Base-by-base conservation (phyloP, 2,888 invertebrate species). In the Lasioglossum pauxillum region DNA sequence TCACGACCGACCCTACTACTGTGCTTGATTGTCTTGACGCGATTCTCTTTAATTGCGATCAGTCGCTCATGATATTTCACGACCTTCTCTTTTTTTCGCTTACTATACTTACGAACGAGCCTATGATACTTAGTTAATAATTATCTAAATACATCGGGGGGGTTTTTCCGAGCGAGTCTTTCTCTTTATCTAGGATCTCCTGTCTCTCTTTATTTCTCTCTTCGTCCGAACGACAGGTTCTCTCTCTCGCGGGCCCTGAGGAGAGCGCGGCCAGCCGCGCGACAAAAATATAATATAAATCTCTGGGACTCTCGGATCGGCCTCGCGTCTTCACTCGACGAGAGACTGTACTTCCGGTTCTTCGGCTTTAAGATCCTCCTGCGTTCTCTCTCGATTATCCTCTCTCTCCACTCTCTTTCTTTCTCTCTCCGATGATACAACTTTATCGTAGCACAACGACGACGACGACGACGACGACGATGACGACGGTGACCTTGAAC, bases 21-120 rank as follows among this genome's bases (percentile, higher is more conserved):
- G 89, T 91, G 91, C 91, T 93, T 94, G 95, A 94, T 95, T 94
- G 95, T 94, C 95, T 94, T 93, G 91, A 93, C 94, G 95, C 95
- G 92, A 94, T 94, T 94, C 94, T 94, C 88, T 91, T 90, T 88
- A 82, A 71, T 83, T 87, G n/a, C 89, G 85, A 85, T 77, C 85
- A 84, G 85, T 82, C 89, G 90, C 82, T 86, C 88, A 82, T 82
- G 72, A 72, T 81, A 60, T 64, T 57, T 64, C 82, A 84, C 90
- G 90, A 87, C 83, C 78, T 31, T 82, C 79, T 80, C 78, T 67
- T 31, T 67, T 67, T 60, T 27, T 60, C n/a, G 64, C 81, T 88
- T 85, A 83, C 31, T 49, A 76, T 44, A 71, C 53, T 35, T 67
- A 35, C 31, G 31, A 67, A 67, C 67, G 31, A 67, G 35, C 31